Conservation (phyloP, 2,797 vertebrate species). For the Clarias pachynema region DNA sequence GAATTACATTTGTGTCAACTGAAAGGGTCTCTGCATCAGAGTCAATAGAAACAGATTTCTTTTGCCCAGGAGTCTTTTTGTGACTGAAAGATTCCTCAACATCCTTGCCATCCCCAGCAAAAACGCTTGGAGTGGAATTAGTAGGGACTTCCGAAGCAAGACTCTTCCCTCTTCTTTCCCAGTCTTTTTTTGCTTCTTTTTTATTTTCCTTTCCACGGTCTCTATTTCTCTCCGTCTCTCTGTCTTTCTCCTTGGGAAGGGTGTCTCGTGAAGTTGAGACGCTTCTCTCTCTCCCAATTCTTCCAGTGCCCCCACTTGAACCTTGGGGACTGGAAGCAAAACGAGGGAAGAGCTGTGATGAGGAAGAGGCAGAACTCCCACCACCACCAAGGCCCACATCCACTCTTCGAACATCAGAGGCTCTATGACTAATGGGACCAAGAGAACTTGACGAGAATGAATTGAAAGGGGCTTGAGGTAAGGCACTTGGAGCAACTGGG, state of each 20-base stretch:
- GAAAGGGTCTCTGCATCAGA: slow-evolving; percentile 71
- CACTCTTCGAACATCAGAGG: slow-evolving; percentile 77
- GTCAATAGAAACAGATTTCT: slow-evolving; percentile 80
- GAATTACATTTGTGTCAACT: slow-evolving; percentile 72
- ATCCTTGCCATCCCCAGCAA: slow-evolving; percentile 81
- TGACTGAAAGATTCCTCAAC: slow-evolving; percentile 81
- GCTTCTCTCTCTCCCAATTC: slow-evolving; percentile 80
- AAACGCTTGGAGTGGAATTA: slow-evolving; percentile 77
- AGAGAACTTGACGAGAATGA: slow-evolving; percentile 86
- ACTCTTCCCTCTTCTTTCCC: slow-evolving; percentile 86
- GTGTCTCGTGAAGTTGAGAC: slow-evolving; percentile 66
- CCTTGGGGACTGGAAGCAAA: slow-evolving; percentile 84
- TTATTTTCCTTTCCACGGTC: slow-evolving; percentile 97
- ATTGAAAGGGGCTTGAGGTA: slow-evolving; percentile 86
- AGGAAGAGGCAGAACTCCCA: slow-evolving; percentile 79
- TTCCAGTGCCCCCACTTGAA: slow-evolving; percentile 69
- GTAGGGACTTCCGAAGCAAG: slow-evolving; percentile 81
- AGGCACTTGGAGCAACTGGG: slow-evolving; percentile 93
- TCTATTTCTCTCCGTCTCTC: slow-evolving; percentile 85
- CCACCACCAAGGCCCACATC: slow-evolving; percentile 71
- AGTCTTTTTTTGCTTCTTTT: slow-evolving; percentile 80
- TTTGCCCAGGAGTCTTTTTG: slow-evolving; percentile 86
- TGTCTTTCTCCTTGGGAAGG: slow-evolving; percentile 82
- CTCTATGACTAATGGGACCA: slow-evolving; percentile 79
- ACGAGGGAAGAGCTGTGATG: slow-evolving; percentile 88